phyloP scores from a whole-genome alignment of 2,113 vertebrate species.

The Phyllostomus hastatus region DNA sequence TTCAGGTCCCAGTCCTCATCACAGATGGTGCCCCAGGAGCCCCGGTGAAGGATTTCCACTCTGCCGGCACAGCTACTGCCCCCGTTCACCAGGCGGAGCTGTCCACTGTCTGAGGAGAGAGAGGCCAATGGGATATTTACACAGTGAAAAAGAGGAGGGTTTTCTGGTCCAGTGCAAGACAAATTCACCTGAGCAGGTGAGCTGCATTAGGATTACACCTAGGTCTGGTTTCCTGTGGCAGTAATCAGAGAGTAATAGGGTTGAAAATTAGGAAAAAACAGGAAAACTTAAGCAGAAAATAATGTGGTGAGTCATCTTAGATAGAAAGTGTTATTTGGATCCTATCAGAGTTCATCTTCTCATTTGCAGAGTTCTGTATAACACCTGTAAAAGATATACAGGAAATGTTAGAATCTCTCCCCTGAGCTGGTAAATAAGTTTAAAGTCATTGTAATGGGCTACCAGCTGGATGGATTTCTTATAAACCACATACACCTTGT shows the following conservation, averaged over 20 bases:
- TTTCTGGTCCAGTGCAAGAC: not conserved
- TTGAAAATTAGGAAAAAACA: not conserved
- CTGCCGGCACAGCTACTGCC: conserved; percentile 70
- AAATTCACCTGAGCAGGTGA: not conserved
- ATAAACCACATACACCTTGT: not conserved
- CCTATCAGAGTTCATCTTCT: not conserved
- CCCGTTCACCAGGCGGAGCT: conserved; percentile 69
- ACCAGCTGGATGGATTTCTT: not conserved
- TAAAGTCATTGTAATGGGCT: not conserved
- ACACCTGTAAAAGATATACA: not conserved
- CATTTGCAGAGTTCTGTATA: not conserved
- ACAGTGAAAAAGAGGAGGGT: not conserved
- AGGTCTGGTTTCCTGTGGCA: not conserved
- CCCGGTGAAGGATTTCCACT: conserved; percentile 74
- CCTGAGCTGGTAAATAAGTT: not conserved
- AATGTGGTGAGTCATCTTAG: not conserved
- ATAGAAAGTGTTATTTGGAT: too few relatives aligned
- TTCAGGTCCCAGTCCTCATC: not conserved
- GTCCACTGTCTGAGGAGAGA: conserved; percentile 57
- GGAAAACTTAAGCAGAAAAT: not conserved
- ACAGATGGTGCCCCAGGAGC: conserved; percentile 37
- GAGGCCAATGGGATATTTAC: not conserved
- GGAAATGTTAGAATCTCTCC: not conserved
- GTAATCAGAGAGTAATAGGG: too few relatives aligned
- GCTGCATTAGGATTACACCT: too few relatives aligned